These are phyloP conservation scores for Polypterus bichir DNA, from an alignment of 2,113 vertebrate genomes.

Conservation along the genomic window DNA sequence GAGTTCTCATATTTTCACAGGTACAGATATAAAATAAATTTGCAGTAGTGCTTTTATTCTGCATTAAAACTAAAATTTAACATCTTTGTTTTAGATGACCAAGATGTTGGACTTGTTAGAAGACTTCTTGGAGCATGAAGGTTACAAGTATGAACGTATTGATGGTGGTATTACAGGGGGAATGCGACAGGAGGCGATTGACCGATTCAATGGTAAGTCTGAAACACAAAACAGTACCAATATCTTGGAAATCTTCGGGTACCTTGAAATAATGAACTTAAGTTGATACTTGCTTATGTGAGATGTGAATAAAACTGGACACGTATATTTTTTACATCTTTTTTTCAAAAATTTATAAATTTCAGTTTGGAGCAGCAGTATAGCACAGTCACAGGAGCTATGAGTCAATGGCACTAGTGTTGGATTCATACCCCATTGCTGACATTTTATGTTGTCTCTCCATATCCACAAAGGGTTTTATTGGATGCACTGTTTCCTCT, in stretches of 20 bases:
- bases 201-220: constrained; percentile 82
- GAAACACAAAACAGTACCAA: not conserved
- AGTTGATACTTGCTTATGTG: too few species aligned
- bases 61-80: too few species aligned
- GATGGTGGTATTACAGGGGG: constrained; percentile 90
- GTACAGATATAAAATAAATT: constrained; percentile 31
- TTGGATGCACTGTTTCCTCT: too few species aligned
- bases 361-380: too few species aligned
- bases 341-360: not conserved
- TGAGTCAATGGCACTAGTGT: too few species aligned
- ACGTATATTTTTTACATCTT: not conserved
- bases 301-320: too few species aligned
- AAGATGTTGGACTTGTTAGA: constrained; percentile 94
- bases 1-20: constrained; percentile 95
- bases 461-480: too few species aligned
- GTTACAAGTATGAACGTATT: constrained; percentile 92
- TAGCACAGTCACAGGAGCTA: too few species aligned
- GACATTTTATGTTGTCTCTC: too few species aligned
- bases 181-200: constrained; percentile 93
- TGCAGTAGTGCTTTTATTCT: not conserved
- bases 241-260: not conserved
- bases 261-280: too few species aligned
- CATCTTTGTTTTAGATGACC: constrained; percentile 63
- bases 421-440: too few species aligned
- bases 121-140: constrained; percentile 90